Base-by-base conservation (phyloP, 1,140 invertebrate species). In the Zaprionus taronus region DNA sequence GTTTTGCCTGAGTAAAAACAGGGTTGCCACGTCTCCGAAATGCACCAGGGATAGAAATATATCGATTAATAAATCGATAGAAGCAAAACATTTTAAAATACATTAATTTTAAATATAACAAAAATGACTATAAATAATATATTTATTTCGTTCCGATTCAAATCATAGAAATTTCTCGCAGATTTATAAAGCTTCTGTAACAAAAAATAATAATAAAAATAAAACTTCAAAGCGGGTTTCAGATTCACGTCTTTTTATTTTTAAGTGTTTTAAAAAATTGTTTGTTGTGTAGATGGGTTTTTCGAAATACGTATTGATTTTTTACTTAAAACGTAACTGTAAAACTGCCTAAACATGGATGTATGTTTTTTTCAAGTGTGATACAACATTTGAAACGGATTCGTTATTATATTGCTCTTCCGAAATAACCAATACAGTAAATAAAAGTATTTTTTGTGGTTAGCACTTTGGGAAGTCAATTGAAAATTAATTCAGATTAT, bases 201-300 rank as follows among this genome's bases (percentile, higher is more conserved):
- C 11, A 38, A 15, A 38, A 14, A 38, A 7, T 15, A 26, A 7
- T 15, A 26, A 26, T 26, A 26, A 24, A 17, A 20, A 9, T 22
- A 22, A 49, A 49, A 49, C 20, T 51, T 63, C 22, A 17, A 57
- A 31, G 49, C 7, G 7, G 22, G 22, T 64, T 65, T 51, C 15
- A 47, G 60, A 69, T 71, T 81, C 51, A 83, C 56, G 70, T 74
- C 74, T 81, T 81, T 84, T 74, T 72, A 76, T 79, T 83, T 82
- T 71, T 79, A 79, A 69, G 57, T 76, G 64, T 69, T 73, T 90
- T 71, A 79, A 82, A 91, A 87, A 83, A 73, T 74, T 51, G 49
- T 63, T 67, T 47, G 56, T 71, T 74, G 65, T 38, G 61, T 80
- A 66, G 62, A 86, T 82, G 68, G 75, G 83, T 72, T 81, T 73